Evolutionary conservation across 2,113 vertebrate species (phyloP).

Genomic region (Corythoichthys haematopterus): DNA sequence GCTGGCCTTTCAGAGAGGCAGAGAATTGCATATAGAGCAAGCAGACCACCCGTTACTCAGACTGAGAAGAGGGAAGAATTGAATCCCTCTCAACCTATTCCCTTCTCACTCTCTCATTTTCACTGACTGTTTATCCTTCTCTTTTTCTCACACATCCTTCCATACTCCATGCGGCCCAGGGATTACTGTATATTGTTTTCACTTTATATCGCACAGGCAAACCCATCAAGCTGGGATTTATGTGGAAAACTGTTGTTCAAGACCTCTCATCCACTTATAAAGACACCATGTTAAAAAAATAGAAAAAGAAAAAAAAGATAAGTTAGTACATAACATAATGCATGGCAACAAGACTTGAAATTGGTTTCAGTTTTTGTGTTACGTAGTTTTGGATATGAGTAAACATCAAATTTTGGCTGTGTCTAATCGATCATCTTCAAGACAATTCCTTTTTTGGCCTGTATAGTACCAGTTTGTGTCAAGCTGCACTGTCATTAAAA

Average conservation of each 20-base stretch:
- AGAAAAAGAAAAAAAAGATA: neutral
- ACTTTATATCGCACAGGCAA: conserved; percentile 33
- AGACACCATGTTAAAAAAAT: conserved; percentile 4
- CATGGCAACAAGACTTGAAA: neutral
- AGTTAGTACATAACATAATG: neutral
- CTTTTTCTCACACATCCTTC: conserved; percentile 26
- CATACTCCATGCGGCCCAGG: conserved; percentile 37
- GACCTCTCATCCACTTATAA: conserved; percentile 29
- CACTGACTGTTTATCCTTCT: conserved; percentile 37
- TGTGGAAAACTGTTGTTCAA: conserved; percentile 52
- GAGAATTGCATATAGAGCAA: conserved; percentile 44
- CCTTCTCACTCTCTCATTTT: conserved; percentile 24
- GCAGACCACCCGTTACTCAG: conserved; percentile 34
- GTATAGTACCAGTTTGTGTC: conserved; percentile 62
- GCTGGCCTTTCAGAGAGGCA: conserved; percentile 36
- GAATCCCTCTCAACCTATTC: conserved; percentile 27
- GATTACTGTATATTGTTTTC: conserved; percentile 58
- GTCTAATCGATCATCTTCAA: too few relatives aligned
- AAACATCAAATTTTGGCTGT: neutral
- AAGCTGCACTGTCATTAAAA: conserved; percentile 56
- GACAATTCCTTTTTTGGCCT: conserved; percentile 28
- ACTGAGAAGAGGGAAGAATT: conserved; percentile 25
- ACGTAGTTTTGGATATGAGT: neutral
- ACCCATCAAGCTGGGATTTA: conserved; percentile 54
- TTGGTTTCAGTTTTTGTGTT: neutral